phyloP scores from a whole-genome alignment of 2,888 invertebrate species.

The Troilus luridus region DNA sequence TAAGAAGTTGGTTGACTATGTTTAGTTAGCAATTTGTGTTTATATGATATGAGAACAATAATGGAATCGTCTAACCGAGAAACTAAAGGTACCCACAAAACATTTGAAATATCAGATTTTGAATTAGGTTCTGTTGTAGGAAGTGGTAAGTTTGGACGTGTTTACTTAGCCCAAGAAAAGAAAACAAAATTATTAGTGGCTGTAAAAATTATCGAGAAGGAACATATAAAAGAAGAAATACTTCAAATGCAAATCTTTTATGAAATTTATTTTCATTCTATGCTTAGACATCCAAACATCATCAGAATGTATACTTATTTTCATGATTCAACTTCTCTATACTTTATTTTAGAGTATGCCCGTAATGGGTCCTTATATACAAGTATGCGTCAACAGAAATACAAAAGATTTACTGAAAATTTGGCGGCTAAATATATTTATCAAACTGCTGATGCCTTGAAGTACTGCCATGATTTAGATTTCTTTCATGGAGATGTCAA shows the following conservation, averaged over 20 bases:
- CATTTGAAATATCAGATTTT: constrained; percentile 74
- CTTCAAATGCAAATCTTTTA: constrained; percentile 87
- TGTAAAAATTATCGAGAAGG: constrained; percentile 72
- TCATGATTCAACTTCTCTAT: constrained; percentile 88
- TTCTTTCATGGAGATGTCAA: constrained; percentile 95
- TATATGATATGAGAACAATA: neutral
- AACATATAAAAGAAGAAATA: constrained; percentile 65
- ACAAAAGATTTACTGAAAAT: constrained; percentile 74
- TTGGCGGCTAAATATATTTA: constrained; percentile 85
- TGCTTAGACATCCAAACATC: constrained; percentile 87
- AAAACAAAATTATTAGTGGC: constrained; percentile 83
- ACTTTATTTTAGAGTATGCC: constrained; percentile 90
- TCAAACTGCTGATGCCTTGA: constrained; percentile 89
- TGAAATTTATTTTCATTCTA: constrained; percentile 94
- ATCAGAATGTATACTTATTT: constrained; percentile 89
- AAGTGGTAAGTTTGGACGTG: constrained; percentile 93
- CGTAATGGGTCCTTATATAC: constrained; percentile 88
- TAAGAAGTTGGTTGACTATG: neutral
- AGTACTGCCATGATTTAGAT: constrained; percentile 87
- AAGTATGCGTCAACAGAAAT: constrained; percentile 77
- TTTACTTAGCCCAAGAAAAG: constrained; percentile 88
- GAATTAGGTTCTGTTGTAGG: constrained; percentile 89
- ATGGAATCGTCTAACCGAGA: neutral
- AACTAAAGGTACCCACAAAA: neutral
- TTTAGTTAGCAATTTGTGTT: neutral